phyloP scores from a whole-genome alignment of 2,797 vertebrate genomes.

The Sebastes hopkinsi region DNA sequence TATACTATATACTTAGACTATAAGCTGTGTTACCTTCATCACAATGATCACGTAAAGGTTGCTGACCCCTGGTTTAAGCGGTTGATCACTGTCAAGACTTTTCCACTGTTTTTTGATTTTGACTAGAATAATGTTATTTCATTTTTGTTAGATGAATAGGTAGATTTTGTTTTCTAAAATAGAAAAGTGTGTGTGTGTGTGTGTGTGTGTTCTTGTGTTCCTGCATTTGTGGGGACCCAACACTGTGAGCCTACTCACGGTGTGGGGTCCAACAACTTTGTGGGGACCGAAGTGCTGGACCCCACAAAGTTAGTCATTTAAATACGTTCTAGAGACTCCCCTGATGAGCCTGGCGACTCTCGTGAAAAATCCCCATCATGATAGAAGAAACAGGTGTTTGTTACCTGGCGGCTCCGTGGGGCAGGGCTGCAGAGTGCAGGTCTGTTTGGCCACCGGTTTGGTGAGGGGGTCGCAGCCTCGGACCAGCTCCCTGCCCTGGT shows the following conservation, averaged over 20 bases:
- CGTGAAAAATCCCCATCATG: background rate
- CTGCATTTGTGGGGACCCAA: background rate
- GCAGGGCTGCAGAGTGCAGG: conserved; percentile 93
- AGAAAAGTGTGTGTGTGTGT: background rate
- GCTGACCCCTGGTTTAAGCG: too few species aligned
- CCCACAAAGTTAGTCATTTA: background rate
- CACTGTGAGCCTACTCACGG: too few species aligned
- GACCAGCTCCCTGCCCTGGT: conserved; percentile 94
- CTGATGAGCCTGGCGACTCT: background rate
- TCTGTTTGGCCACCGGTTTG: conserved; percentile 94
- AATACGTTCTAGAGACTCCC: background rate
- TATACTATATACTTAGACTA: too few species aligned
- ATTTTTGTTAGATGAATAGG: background rate
- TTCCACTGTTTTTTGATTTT: background rate
- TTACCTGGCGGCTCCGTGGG: conserved; percentile 97
- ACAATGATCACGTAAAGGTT: too few species aligned
- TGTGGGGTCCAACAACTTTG: background rate
- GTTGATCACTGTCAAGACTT: too few species aligned
- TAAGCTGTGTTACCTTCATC: too few species aligned
- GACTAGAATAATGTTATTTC: background rate
- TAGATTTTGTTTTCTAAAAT: background rate
- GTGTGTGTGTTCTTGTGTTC: background rate
- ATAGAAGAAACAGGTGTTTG: conserved; percentile 40
- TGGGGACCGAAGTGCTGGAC: background rate
- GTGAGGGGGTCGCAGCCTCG: conserved; percentile 94